Conservation (phyloP, 2,888 invertebrate species). For the Caenorhabditis sulstoni region DNA sequence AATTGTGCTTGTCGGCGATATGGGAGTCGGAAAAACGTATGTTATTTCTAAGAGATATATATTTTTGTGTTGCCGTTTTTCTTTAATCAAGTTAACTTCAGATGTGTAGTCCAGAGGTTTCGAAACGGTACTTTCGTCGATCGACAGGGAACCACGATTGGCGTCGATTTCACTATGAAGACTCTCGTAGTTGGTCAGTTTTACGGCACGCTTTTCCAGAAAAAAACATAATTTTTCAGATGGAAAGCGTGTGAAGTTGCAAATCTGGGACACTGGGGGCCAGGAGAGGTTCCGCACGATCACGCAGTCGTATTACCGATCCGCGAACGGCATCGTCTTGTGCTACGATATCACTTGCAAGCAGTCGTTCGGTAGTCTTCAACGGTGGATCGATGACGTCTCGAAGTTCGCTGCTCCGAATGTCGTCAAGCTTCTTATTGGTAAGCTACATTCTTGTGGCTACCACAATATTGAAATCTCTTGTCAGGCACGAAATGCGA, state of each 20-base stretch:
- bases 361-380: constrained; percentile 91
- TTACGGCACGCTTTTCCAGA: neutral
- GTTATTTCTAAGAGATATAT: too few relatives aligned
- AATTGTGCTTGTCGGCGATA: constrained; percentile 80
- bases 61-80: too few relatives aligned
- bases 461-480: neutral
- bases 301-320: constrained; percentile 87
- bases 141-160: constrained; percentile 95
- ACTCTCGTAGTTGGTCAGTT: constrained; percentile 88
- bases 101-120: constrained; percentile 93
- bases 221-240: constrained; percentile 82
- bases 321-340: constrained; percentile 95
- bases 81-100: constrained; percentile 37
- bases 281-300: constrained; percentile 93
- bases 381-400: constrained; percentile 97
- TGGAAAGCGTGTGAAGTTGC: constrained; percentile 94
- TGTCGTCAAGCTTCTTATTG: constrained; percentile 92
- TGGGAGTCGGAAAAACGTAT: constrained; percentile 83
- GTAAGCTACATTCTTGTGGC: constrained; percentile 82
- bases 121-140: constrained; percentile 96
- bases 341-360: constrained; percentile 97
- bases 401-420: constrained; percentile 93
- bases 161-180: constrained; percentile 99
- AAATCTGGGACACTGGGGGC: constrained; percentile 96
- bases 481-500: constrained; percentile 89